phyloP scores from a whole-genome alignment of 2,797 vertebrate genomes.

The Vireo griseus region DNA sequence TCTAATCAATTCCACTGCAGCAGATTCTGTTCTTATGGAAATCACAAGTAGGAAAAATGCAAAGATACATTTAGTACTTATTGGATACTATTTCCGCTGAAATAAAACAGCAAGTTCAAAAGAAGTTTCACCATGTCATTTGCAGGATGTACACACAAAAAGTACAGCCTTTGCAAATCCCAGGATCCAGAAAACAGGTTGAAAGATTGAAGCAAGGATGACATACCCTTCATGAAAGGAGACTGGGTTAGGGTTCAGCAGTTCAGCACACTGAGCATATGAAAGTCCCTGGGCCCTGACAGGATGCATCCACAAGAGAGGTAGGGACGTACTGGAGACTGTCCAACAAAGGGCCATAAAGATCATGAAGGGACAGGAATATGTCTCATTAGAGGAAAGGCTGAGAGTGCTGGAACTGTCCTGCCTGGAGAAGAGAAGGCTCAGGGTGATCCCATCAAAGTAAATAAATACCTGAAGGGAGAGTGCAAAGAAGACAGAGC shows the following conservation, averaged over 20 bases:
- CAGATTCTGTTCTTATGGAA: not conserved
- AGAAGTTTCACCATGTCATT: not conserved
- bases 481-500: not conserved
- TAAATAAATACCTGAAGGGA: not conserved
- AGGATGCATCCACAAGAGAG: not conserved
- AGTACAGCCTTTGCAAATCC: not conserved
- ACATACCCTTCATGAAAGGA: not conserved
- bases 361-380: not conserved
- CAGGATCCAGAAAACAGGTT: not conserved
- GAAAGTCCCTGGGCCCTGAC: not conserved
- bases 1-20: not conserved
- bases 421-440: not conserved
- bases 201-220: not conserved
- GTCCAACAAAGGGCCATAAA: not conserved
- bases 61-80: accelerated
- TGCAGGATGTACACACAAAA: not conserved
- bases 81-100: not conserved
- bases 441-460: not conserved
- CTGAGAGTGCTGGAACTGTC: not conserved
- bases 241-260: not conserved
- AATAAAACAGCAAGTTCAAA: not conserved
- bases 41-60: not conserved
- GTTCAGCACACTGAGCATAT: not conserved
- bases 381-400: accelerated
- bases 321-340: accelerated